Percentiles rank a stretch among this genome's conserved stretches.
phyloP scores from a whole-genome alignment of 2,888 invertebrate genomes.

The Drymonia ruficornis region DNA sequence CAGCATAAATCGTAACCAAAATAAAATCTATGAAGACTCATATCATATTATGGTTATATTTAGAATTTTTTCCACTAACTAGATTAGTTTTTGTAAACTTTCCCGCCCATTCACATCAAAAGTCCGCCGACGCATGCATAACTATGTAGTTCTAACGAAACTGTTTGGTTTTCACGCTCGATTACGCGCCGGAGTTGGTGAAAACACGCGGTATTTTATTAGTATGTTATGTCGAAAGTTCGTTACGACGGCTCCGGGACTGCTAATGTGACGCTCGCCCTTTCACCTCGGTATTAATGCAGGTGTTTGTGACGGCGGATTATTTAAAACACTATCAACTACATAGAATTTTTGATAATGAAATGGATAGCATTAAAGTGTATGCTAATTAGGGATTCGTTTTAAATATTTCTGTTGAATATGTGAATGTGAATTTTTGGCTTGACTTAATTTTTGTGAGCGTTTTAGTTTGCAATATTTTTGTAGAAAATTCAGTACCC shows the following conservation, averaged over 20 bases:
- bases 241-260: conserved; percentile 1
- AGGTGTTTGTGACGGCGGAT: not conserved
- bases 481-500: too few relatives aligned
- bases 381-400: too few relatives aligned
- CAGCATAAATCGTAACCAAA: too few relatives aligned
- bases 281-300: not conserved
- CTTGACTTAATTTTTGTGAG: too few relatives aligned
- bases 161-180: conserved; percentile 1
- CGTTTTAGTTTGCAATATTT: too few relatives aligned
- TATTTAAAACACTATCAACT: not conserved
- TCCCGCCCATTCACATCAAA: not conserved
- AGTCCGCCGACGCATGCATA: too few relatives aligned
- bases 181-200: conserved; percentile 1
- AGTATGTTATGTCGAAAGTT: conserved; percentile 4
- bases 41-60: too few relatives aligned
- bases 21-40: too few relatives aligned
- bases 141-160: not conserved
- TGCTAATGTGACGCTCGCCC: not conserved
- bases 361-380: not conserved
- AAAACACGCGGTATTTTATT: conserved; percentile 3
- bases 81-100: not conserved
- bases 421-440: too few relatives aligned
- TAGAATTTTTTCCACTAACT: not conserved
- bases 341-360: not conserved
- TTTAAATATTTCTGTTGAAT: too few relatives aligned